These are phyloP conservation scores for Andrena trimmerana DNA, from an alignment of 2,888 invertebrate genomes.

Conservation along the genomic window DNA sequence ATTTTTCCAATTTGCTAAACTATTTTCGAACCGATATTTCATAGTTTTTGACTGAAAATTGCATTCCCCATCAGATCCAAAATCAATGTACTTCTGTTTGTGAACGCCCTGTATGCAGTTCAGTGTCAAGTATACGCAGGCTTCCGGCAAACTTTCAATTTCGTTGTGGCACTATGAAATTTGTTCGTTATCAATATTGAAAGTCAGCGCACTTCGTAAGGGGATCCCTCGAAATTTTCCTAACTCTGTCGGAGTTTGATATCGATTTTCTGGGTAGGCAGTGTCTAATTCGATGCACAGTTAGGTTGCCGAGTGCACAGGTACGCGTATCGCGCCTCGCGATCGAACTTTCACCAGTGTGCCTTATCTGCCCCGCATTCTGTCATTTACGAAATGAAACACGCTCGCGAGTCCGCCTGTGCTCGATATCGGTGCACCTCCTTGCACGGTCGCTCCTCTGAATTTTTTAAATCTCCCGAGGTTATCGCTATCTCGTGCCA, in stretches of 20 bases:
- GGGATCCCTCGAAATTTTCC: neutral
- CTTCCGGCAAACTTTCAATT: no score
- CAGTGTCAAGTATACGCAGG: no score
- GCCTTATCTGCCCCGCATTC: constrained; percentile 4
- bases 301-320: neutral
- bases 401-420: constrained; percentile 11
- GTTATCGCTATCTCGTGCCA: constrained; percentile 40
- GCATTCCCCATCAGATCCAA: no score
- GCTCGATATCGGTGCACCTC: constrained; percentile 36
- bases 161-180: no score
- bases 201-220: no score
- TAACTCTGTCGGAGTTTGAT: neutral
- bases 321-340: neutral
- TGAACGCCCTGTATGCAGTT: no score
- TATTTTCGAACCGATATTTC: no score
- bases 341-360: constrained; percentile 13
- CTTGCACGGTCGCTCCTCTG: constrained; percentile 7
- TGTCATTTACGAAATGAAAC: neutral
- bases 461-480: constrained; percentile 20
- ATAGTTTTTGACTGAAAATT: no score
- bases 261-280: neutral
- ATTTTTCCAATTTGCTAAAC: no score
- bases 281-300: neutral
- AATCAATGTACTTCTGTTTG: no score
- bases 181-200: no score